Conservation (phyloP, 2,888 invertebrate species). For the Sesia bembeciformis region DNA sequence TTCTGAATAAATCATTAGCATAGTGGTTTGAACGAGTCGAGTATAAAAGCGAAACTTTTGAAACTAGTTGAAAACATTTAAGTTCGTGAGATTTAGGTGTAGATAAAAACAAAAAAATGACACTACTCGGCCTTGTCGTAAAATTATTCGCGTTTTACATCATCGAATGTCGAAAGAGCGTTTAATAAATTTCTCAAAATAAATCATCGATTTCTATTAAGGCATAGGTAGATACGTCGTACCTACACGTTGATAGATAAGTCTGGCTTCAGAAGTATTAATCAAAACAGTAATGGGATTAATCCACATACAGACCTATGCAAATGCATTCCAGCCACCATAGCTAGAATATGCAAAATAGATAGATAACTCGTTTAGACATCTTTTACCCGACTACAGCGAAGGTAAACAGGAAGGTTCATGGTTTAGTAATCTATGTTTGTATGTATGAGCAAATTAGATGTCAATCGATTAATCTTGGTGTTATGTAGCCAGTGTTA, state of each 20-base stretch:
- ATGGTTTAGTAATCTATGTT: too few species aligned
- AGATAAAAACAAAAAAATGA: too few species aligned
- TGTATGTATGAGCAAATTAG: too few species aligned
- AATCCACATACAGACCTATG: conserved; percentile 47
- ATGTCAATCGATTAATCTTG: too few species aligned
- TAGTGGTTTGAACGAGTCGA: background rate
- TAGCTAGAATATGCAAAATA: too few species aligned
- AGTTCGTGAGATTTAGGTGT: too few species aligned
- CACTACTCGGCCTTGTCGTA: background rate
- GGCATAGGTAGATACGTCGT: conserved; percentile 8
- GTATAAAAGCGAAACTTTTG: too few species aligned
- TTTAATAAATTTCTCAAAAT: background rate
- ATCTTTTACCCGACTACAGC: too few species aligned
- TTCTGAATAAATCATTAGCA: conserved; percentile 10
- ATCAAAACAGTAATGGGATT: conserved; percentile 37
- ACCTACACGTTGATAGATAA: conserved; percentile 10
- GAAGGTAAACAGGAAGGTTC: too few species aligned
- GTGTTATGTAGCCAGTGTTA: too few species aligned
- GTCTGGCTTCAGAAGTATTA: conserved; percentile 31
- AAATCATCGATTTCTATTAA: conserved; percentile 8
- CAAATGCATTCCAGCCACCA: conserved; percentile 38
- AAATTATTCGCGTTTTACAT: background rate
- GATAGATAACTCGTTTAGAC: too few species aligned
- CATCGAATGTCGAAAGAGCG: background rate
- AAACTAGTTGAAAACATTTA: too few species aligned